Evolutionary conservation across 2,888 invertebrate species (phyloP).

Genomic region (Andrena marginata): DNA sequence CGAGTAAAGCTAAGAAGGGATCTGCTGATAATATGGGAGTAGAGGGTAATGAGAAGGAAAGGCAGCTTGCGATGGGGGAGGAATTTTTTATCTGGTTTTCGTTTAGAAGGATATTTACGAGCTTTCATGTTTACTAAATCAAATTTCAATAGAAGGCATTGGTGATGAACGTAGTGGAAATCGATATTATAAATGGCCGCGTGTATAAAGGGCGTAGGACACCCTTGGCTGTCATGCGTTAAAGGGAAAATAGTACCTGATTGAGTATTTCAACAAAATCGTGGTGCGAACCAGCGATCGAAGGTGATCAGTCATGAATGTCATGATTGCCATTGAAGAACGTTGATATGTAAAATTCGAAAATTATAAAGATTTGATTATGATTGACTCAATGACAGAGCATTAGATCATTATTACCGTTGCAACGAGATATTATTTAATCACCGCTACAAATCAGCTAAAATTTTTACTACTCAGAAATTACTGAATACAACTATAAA

Average conservation of each 20-base stretch:
- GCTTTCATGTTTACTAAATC: neutral
- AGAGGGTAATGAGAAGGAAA: neutral
- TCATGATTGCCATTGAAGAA: neutral
- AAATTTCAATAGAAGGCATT: neutral
- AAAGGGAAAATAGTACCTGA: neutral
- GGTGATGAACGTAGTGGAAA: constrained; percentile 2
- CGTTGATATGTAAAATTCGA: neutral
- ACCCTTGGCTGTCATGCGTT: neutral
- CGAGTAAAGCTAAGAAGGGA: neutral
- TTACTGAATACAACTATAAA: too few species aligned
- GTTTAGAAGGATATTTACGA: neutral
- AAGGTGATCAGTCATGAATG: neutral
- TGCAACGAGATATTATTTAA: too few species aligned
- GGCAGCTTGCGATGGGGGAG: neutral
- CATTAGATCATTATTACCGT: too few species aligned
- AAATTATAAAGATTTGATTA: too few species aligned
- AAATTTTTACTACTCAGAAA: too few species aligned
- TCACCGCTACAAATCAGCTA: too few species aligned
- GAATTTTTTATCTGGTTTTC: neutral
- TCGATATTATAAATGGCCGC: neutral
- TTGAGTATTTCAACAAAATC: constrained; percentile 1
- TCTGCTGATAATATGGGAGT: neutral
- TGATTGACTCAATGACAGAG: too few species aligned
- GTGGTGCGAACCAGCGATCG: neutral
- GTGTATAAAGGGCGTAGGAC: neutral